phyloP scores from a whole-genome alignment of 2,888 invertebrate genomes.

The Habrosyne pyritoides region DNA sequence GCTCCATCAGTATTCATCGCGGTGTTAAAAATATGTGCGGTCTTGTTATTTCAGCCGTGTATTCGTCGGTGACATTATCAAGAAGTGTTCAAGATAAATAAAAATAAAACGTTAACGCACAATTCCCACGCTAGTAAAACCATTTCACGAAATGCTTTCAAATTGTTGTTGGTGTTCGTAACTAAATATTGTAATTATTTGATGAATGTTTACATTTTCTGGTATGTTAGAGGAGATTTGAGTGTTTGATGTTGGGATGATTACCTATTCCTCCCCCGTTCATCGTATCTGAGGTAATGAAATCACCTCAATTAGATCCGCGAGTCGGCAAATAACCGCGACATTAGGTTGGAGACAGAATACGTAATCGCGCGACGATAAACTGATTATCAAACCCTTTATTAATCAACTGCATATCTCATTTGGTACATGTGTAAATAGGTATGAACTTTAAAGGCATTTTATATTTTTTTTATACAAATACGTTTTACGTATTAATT shows the following conservation, averaged over 20 bases:
- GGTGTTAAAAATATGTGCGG: conserved; percentile 43
- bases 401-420: conserved; percentile 23
- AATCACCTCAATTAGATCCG: conserved; percentile 55
- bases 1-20: conserved; percentile 34
- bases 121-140: conserved; percentile 83
- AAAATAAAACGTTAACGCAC: conserved; percentile 71
- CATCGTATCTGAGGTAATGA: conserved; percentile 52
- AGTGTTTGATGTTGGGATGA: conserved; percentile 43
- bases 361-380: conserved; percentile 59
- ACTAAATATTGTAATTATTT: conserved; percentile 38
- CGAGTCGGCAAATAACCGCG: conserved; percentile 61
- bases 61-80: conserved; percentile 60
- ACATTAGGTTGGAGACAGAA: conserved; percentile 57
- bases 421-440: conserved; percentile 9
- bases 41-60: conserved; percentile 74
- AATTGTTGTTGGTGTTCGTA: conserved; percentile 43
- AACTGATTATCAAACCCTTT: conserved; percentile 44
- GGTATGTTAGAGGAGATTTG: conserved; percentile 40
- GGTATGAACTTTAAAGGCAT: not conserved
- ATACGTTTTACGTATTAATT: too few relatives aligned
- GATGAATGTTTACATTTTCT: conserved; percentile 32
- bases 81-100: conserved; percentile 63
- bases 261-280: conserved; percentile 46
- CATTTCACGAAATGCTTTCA: conserved; percentile 84
- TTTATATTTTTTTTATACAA: too few relatives aligned